phyloP scores from a whole-genome alignment of 2,113 vertebrate species.

The Eonycteris spelaea region DNA sequence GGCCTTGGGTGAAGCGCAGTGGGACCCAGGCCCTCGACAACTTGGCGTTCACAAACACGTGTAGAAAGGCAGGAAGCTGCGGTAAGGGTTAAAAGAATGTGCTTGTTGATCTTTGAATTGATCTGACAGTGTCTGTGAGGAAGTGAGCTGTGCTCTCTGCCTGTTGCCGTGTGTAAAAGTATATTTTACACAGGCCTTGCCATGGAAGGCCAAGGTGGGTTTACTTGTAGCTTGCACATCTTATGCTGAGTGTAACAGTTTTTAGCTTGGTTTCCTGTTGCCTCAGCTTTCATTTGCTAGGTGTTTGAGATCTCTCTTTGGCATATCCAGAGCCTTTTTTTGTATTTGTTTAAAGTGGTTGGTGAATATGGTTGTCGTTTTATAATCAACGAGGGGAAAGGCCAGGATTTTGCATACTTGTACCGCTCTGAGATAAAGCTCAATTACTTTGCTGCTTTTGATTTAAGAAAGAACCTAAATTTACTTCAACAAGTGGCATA shows the following conservation, averaged over 20 bases:
- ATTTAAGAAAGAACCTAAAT: slow-evolving; percentile 19
- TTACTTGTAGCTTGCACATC: not conserved
- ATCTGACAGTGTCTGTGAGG: not conserved
- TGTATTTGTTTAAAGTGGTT: slow-evolving; percentile 6
- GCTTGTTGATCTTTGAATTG: slow-evolving; percentile 67
- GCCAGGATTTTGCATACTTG: not conserved
- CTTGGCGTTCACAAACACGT: slow-evolving; percentile 58
- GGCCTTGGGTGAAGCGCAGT: not conserved
- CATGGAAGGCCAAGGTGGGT: not conserved
- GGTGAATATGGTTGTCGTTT: not conserved
- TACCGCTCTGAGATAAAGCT: slow-evolving; percentile 9
- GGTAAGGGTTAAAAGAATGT: slow-evolving; percentile 64
- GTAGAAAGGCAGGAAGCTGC: slow-evolving; percentile 81
- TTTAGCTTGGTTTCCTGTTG: not conserved
- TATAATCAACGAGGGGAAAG: not conserved
- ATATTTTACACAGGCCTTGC: not conserved
- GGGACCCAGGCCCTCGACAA: slow-evolving; percentile 39
- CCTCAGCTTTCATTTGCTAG: not conserved
- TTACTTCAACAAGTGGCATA: not conserved
- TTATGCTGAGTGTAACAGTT: not conserved
- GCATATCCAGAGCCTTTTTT: not conserved
- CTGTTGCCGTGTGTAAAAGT: not conserved
- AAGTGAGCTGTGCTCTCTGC: slow-evolving; percentile 38
- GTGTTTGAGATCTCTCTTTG: not conserved
- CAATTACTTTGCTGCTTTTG: not conserved